These are phyloP conservation scores for Monopterus albus DNA, from an alignment of 2,113 vertebrate species.

Conservation along the genomic window DNA sequence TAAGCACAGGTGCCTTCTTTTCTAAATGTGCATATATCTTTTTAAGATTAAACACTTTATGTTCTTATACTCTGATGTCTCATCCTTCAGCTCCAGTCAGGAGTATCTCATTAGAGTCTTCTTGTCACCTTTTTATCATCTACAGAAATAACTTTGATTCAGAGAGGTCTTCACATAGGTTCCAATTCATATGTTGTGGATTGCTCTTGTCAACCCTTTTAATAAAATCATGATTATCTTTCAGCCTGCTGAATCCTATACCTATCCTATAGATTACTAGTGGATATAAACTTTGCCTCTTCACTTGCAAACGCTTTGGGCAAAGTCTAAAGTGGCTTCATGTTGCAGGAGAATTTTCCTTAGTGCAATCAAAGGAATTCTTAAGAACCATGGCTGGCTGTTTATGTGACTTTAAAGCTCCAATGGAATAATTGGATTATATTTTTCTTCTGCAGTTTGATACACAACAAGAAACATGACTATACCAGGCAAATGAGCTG, in stretches of 20 bases:
- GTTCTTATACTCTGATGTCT: constrained; percentile 31
- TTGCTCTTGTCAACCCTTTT: neutral
- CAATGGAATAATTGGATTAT: neutral
- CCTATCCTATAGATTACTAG: neutral
- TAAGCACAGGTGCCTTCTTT: constrained; percentile 26
- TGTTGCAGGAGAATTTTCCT: too few species aligned
- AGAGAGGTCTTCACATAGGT: constrained; percentile 19
- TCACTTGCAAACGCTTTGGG: too few species aligned
- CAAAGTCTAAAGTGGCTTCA: too few species aligned
- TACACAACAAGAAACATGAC: neutral
- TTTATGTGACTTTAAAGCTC: neutral
- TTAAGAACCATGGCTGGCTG: neutral
- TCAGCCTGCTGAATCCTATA: constrained; percentile 5
- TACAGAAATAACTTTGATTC: constrained; percentile 41
- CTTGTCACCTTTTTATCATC: constrained; percentile 29
- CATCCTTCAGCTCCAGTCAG: constrained; percentile 33
- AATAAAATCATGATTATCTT: neutral
- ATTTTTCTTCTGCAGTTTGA: neutral
- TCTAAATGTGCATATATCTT: constrained; percentile 15
- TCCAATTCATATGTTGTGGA: neutral
- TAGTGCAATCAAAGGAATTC: too few species aligned
- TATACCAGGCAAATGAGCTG: neutral
- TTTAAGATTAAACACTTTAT: constrained; percentile 45
- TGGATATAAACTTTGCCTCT: too few species aligned
- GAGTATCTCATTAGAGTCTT: constrained; percentile 46